phyloP scores from a whole-genome alignment of 2,113 vertebrate species.

The Zeus faber region DNA sequence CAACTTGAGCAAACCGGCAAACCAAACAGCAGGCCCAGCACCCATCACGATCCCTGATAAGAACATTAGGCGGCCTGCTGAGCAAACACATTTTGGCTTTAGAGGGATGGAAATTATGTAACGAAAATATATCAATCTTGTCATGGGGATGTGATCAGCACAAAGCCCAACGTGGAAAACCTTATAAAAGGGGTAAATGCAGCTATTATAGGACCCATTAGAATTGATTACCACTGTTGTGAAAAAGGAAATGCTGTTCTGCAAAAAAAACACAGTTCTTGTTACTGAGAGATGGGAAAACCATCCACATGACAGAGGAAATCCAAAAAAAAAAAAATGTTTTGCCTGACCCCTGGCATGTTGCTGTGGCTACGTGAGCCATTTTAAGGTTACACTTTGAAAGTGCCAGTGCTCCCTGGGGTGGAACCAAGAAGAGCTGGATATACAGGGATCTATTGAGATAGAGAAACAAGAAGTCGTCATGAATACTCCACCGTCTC shows the following conservation, averaged over 20 bases:
- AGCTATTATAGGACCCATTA: too few species aligned
- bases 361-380: slow-evolving; percentile 20
- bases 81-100: slow-evolving; percentile 34
- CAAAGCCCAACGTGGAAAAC: too few species aligned
- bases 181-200: too few species aligned
- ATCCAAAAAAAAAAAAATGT: slow-evolving; percentile 15
- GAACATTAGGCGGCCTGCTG: slow-evolving; percentile 13
- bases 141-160: too few species aligned
- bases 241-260: too few species aligned
- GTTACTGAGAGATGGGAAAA: neutral
- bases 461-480: slow-evolving; percentile 3
- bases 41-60: slow-evolving; percentile 36
- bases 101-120: slow-evolving; percentile 17
- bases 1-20: slow-evolving; percentile 38
- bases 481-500: neutral
- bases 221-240: too few species aligned
- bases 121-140: too few species aligned
- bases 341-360: slow-evolving; percentile 7
- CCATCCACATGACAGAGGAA: neutral
- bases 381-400: slow-evolving; percentile 39
- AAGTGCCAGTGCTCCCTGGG: slow-evolving; percentile 1
- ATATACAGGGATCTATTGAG: slow-evolving; percentile 38
- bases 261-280: too few species aligned
- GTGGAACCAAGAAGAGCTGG: slow-evolving; percentile 15
- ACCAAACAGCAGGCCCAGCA: slow-evolving; percentile 46